Conservation (phyloP, 2,113 vertebrate genomes). For the Gobius niger region DNA sequence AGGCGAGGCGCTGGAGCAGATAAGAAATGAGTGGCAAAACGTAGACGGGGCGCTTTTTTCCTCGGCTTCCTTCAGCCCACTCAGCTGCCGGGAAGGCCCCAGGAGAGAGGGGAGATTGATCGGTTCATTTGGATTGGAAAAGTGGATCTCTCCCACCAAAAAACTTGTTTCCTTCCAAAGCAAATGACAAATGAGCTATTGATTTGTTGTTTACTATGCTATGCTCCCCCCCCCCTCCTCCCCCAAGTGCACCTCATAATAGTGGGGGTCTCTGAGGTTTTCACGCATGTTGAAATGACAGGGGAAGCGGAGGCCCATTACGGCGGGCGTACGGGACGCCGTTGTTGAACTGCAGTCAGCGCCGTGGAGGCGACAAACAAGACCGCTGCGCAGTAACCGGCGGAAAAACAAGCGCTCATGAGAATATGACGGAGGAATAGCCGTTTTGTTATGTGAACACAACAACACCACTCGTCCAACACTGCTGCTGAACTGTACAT, state of each 20-base stretch:
- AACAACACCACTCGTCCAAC: not conserved
- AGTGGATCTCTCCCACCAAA: slow-evolving; percentile 70
- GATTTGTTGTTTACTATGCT: slow-evolving; percentile 76
- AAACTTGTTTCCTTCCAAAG: slow-evolving; percentile 74
- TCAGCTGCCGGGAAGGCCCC: slow-evolving; percentile 40
- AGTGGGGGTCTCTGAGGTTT: slow-evolving; percentile 54
- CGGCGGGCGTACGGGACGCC: not conserved
- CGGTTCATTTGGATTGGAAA: slow-evolving; percentile 78
- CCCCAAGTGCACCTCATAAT: slow-evolving; percentile 65
- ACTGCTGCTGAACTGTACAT: not conserved
- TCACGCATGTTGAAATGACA: slow-evolving; percentile 38
- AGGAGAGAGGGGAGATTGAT: slow-evolving; percentile 70
- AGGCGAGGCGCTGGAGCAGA: slow-evolving; percentile 42
- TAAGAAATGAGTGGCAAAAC: slow-evolving; percentile 48
- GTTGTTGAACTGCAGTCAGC: slow-evolving; percentile 7
- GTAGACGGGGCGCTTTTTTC: slow-evolving; percentile 17
- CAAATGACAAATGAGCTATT: slow-evolving; percentile 79
- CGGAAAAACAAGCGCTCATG: not conserved
- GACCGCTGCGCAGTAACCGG: not conserved
- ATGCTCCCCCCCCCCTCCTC: slow-evolving; percentile 29
- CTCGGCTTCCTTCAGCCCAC: slow-evolving; percentile 18
- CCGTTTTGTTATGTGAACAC: slow-evolving; percentile 6
- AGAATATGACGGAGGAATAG: not conserved
- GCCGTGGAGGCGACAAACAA: slow-evolving; percentile 21
- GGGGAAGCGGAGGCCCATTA: not conserved